Conservation (phyloP, 2,888 invertebrate species). For the Apeira syringaria region DNA sequence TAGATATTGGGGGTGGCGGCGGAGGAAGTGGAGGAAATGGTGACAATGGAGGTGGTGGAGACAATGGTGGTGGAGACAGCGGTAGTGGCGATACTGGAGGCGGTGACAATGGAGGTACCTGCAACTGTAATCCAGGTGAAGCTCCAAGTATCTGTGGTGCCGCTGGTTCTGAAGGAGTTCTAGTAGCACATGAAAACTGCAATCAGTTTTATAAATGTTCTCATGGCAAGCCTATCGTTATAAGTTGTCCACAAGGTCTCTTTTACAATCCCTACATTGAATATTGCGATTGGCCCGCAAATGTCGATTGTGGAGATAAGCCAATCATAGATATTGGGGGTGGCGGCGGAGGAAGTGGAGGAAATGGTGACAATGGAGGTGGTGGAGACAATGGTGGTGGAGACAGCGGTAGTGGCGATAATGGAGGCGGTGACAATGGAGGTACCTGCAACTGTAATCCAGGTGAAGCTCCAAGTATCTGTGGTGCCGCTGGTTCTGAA, state of each 20-base stretch:
- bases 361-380: conserved; percentile 12
- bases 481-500: conserved; percentile 17
- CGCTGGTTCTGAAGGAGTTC: conserved; percentile 19
- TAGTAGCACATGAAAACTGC: conserved; percentile 35
- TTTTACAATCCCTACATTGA: conserved; percentile 27
- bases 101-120: conserved; percentile 16
- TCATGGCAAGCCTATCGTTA: conserved; percentile 25
- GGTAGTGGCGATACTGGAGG: conserved; percentile 7
- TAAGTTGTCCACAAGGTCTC: conserved; percentile 24
- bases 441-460: conserved; percentile 27
- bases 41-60: conserved; percentile 15
- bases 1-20: too few relatives aligned
- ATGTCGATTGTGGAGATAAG: conserved; percentile 30
- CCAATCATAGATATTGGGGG: conserved; percentile 5
- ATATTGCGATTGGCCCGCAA: conserved; percentile 32
- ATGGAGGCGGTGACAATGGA: conserved; percentile 11
- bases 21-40: conserved; percentile 3
- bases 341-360: conserved; percentile 11
- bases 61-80: conserved; percentile 7
- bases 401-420: neutral
- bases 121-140: conserved; percentile 25
- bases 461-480: conserved; percentile 22
- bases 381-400: conserved; percentile 18
- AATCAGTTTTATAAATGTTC: conserved; percentile 34
- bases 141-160: conserved; percentile 22